These are phyloP conservation scores for Antedon mediterranea DNA, from an alignment of 53 echinoderm and acorn worm species.

Conservation along the genomic window DNA sequence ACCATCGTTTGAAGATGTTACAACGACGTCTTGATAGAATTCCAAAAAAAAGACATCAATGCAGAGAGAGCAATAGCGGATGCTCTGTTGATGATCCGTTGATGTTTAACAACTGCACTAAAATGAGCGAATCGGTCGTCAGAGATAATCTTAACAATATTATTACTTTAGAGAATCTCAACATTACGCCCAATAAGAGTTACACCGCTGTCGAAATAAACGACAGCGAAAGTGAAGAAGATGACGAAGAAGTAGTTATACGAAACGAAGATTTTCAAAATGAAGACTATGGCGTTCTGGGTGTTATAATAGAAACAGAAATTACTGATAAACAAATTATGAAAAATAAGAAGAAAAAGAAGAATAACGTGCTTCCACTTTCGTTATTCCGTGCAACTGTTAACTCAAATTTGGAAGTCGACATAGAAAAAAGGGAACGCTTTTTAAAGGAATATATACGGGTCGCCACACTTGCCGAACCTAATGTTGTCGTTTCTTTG, in stretches of 20 bases:
- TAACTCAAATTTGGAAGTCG: neutral
- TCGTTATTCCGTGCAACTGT: neutral
- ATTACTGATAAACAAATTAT: neutral
- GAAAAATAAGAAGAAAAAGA: neutral
- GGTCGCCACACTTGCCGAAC: conserved; percentile 11
- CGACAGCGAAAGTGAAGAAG: neutral
- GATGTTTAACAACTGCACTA: neutral
- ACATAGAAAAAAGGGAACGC: neutral
- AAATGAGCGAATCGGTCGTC: no score
- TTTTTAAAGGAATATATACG: conserved; percentile 14
- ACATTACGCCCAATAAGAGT: neutral
- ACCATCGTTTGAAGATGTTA: neutral
- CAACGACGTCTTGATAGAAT: neutral
- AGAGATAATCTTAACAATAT: no score
- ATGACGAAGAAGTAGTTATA: no score
- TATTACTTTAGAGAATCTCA: no score
- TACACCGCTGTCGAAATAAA: neutral
- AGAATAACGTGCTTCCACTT: neutral
- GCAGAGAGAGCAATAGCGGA: neutral
- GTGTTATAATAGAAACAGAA: neutral
- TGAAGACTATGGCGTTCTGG: neutral
- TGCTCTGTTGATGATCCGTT: neutral
- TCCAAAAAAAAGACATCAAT: neutral
- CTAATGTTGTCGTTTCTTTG: conserved; percentile 13
- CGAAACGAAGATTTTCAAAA: neutral